Evolutionary conservation across 2,113 vertebrate genomes (phyloP), one percentile per base, ranked within the genome.

Genomic region (Sceloporus tristichus): DNA sequence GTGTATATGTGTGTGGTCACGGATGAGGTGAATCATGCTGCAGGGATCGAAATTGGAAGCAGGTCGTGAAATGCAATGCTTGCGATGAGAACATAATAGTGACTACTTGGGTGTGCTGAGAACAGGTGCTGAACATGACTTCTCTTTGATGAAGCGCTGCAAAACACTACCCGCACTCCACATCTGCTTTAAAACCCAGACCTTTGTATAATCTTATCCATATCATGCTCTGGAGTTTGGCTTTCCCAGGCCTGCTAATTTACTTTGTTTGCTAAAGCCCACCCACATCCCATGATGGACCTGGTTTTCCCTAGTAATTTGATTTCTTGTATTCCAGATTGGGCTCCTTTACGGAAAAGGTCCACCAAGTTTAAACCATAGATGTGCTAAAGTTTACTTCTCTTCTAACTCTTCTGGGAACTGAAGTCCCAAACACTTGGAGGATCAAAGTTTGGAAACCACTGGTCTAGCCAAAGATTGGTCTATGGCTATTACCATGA

Each of bases 301-400:
- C 62, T n/a, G 29, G 65, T 5, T 7, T 73, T 87, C 66, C 48
- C 40, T n/a, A 34, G 34, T 1, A 21, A 10, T 86, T 68, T 38
- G 10, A 56, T 54, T 56, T 65, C 10, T 16, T 4, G 6, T 80
- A n/a, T 21, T 40, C 5, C 34, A 34, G 23, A 14, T 19, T 48
- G 59, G 68, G 10, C 73, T 85, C 34, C 29, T 76, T 78, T 54
- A 62, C 76, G 34, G 25, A 75, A 5, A 65, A 80, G 21, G 0
- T 48, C 53, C 0, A 0, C 85, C 66, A 56, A n/a, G 10, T 18
- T 54, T 27, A 21, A 13, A 73, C 56, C 0, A 1, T 0, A 66
- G 25, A 66, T 85, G 10, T 1, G 62, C 10, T 79, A 54, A 34
- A 54, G 18, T 48, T 48, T 23, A 13, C 53, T 27, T 78, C 7